phyloP scores from a whole-genome alignment of 2,113 vertebrate species.

The Lepus americanus region DNA sequence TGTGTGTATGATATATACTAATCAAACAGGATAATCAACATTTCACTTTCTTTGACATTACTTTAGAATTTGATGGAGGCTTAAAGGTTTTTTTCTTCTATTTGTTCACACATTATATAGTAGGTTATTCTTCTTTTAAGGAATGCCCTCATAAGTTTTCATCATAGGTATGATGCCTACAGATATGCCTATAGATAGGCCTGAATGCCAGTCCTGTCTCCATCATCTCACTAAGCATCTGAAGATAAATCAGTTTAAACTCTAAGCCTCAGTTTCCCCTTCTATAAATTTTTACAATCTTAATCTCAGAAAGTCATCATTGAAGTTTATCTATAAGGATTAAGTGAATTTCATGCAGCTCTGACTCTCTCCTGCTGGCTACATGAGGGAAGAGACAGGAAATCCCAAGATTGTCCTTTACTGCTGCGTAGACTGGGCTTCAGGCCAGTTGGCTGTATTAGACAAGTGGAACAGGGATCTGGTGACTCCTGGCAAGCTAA shows the following conservation, averaged over 20 bases:
- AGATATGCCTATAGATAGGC: neutral
- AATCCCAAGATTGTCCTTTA: conserved; percentile 8
- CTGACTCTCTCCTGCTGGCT: neutral
- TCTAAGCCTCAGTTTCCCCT: conserved; percentile 43
- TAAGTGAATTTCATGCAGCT: conserved; percentile 22
- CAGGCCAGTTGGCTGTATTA: neutral
- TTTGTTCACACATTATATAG: too few species aligned
- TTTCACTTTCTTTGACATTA: too few species aligned
- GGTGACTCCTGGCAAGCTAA: neutral
- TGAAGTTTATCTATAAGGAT: neutral
- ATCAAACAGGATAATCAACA: too few species aligned
- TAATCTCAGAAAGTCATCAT: neutral
- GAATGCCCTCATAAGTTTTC: neutral
- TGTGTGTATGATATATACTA: too few species aligned
- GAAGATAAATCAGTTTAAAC: neutral
- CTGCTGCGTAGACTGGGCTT: neutral
- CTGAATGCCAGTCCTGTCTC: neutral
- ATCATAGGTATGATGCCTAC: neutral
- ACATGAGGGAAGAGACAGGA: neutral
- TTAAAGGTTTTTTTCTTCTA: too few species aligned
- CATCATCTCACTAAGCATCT: neutral
- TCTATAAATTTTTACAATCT: conserved; percentile 46
- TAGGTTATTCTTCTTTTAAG: neutral
- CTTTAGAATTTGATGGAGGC: too few species aligned
- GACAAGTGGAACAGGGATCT: neutral